These are phyloP conservation scores for Mesopsocus fuscifrons DNA, from an alignment of 2,888 invertebrate genomes.

Conservation along the genomic window DNA sequence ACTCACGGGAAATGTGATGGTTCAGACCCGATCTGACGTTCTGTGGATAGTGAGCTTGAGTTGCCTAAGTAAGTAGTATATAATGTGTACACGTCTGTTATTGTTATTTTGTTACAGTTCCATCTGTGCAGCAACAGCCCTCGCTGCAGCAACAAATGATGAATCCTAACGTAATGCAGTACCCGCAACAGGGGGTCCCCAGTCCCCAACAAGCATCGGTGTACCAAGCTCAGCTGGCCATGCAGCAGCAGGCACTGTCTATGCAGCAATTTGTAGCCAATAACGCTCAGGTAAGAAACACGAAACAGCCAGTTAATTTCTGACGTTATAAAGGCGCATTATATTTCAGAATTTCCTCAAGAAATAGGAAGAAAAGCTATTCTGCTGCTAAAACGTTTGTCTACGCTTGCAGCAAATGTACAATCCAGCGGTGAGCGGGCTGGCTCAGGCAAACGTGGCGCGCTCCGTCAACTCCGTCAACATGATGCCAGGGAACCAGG, in stretches of 20 bases:
- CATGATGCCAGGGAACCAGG: slow-evolving; percentile 37
- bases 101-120: slow-evolving; percentile 13
- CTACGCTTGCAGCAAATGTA: slow-evolving; percentile 6
- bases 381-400: not conserved
- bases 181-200: slow-evolving; percentile 13
- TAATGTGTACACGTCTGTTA: too few relatives aligned
- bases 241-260: slow-evolving; percentile 15
- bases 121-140: slow-evolving; percentile 9
- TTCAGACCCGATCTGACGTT: too few relatives aligned
- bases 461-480: not conserved
- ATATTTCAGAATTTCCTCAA: too few relatives aligned
- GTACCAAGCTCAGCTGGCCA: slow-evolving; percentile 14
- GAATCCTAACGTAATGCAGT: slow-evolving; percentile 15
- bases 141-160: slow-evolving; percentile 13
- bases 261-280: slow-evolving; percentile 20
- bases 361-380: too few relatives aligned
- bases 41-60: too few relatives aligned
- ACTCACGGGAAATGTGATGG: too few relatives aligned
- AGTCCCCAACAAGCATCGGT: not conserved
- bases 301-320: too few relatives aligned
- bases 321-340: too few relatives aligned
- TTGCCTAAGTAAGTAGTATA: too few relatives aligned
- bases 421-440: not conserved
- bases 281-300: not conserved
- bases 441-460: not conserved